Evolutionary conservation across 2,113 vertebrate genomes (phyloP), one percentile per base, ranked within the genome.

Genomic region (Ceyx margarethae): DNA sequence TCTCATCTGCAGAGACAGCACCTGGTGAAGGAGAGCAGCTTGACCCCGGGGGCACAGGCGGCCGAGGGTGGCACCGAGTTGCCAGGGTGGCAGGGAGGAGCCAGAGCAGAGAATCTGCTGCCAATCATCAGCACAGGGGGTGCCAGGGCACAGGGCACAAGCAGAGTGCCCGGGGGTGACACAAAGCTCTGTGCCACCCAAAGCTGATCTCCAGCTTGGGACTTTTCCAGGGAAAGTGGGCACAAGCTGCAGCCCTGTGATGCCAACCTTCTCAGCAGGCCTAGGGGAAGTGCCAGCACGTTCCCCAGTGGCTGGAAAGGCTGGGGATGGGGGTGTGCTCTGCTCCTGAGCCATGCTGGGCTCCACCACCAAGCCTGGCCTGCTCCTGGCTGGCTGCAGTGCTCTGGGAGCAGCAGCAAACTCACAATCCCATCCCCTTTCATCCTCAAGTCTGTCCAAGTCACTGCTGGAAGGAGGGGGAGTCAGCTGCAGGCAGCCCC

Each of bases 1-100:
- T 99, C 96, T 99, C 99, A 97, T 99, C 99, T 99, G 97, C 73
- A 96, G 95, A 85, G 85, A 93, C 68, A 91, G 83, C 77, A 95
- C 94, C 92, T 95, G 58, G 77, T 95, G 75, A 96, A 94, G 90
- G 77, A 96, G 73, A 79, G 77, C 19, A 84, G 66, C 28, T 72
- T 84, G 91, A 95, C 75, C 29, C 79, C 79, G n/a, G 20, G 65
- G 14, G 91, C 79, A 89, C 15, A 25, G n/a, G 81, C 46, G 75
- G 62, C 88, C 15, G 0, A 60, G 31, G 11, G 48, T 0, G 0
- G 57, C 88, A 57, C 22, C 11, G 21, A 17, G 26, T 57, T 57
- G 45, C 33, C 4, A 0, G 17, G 19, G 42, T 64, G 62, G 43
- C 15, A 4, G 19, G 4, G 2, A 65, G 12, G 64, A 69, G 10